Evolutionary conservation across 2,797 vertebrate species (phyloP), one percentile per base, ranked within the genome.

Genomic region (Hypotaenidia philippensis): DNA sequence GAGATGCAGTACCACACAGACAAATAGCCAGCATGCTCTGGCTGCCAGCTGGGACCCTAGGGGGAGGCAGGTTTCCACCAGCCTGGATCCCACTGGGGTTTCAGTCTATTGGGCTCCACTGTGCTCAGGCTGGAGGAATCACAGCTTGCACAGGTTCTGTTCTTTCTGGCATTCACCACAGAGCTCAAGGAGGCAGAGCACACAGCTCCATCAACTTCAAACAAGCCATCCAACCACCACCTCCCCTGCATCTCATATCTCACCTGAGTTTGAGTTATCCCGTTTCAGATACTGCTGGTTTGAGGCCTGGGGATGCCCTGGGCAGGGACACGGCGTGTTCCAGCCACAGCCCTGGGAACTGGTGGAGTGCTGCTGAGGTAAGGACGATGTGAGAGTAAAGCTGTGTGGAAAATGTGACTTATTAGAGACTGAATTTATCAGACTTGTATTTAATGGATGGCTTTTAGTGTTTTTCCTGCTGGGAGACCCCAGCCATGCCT

Each of bases 161-260:
- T 63, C 41, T 45, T 81, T 22, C 49, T 64, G 3, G 36, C 66
- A 82, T 76, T 45, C 64, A 45, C 72, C 60, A 4, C 4, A 13
- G 83, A 74, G 32, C 66, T 77, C 83, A 64, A 20, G 56, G 36
- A 90, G 49, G 52, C 81, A 6, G n/a, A 89, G 80, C 82, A 38
- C 76, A 8, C 6, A 13, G 78, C 79, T 77, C 60, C 71, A n/a
- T n/a, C 40, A 69, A 52, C 65, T 88, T 21, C 72, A 69, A 75
- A 80, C 61, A 38, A 87, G 65, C 21, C 78, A 86, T 5, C 47
- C 10, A 79, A 56, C 20, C 66, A 52, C 27, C 56, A 64, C 76
- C 91, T 88, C 92, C 93, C 92, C 91, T 7, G 1, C 76, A 85
- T 84, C 90, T 86, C 74, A 5, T 29, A 23, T 72, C 69, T 69